Conservation (phyloP, 1,140 invertebrate genomes). For the Aricia agestis region DNA sequence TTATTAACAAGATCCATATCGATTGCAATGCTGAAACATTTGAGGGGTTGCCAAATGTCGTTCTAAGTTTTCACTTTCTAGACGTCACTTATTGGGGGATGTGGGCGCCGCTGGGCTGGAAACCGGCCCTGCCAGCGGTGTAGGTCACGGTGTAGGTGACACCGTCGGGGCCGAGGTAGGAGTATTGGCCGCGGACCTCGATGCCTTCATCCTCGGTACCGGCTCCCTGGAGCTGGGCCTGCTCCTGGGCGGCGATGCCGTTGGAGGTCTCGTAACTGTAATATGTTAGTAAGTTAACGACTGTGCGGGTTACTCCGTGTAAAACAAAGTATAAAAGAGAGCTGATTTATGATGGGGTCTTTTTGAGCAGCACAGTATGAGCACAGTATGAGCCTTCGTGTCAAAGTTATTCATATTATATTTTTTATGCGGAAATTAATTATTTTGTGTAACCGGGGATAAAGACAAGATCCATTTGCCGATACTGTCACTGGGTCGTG, state of each 20-base stretch:
- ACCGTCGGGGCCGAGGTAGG: slow-evolving; percentile 81
- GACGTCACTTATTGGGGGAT: slow-evolving; percentile 52
- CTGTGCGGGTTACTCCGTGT: no score
- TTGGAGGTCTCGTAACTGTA: slow-evolving; percentile 79
- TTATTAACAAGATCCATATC: slow-evolving; percentile 61
- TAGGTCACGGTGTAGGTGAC: slow-evolving; percentile 80
- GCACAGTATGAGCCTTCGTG: no score
- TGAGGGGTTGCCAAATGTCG: slow-evolving; percentile 27
- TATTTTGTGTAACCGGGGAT: no score
- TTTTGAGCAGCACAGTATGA: no score
- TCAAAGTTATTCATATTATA: no score
- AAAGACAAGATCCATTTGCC: no score
- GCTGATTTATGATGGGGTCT: no score
- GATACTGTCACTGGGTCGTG: no score
- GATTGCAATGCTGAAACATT: slow-evolving; percentile 41
- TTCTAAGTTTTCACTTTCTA: slow-evolving; percentile 51
- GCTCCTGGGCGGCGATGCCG: slow-evolving; percentile 76
- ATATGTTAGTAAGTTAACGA: no score
- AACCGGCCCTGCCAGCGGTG: slow-evolving; percentile 75
- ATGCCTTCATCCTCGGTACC: slow-evolving; percentile 79
- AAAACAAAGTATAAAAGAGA: no score
- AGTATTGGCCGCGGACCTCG: slow-evolving; percentile 78
- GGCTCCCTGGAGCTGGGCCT: slow-evolving; percentile 74
- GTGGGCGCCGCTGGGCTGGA: slow-evolving; percentile 81
- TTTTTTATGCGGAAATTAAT: no score